A percentile compares a stretch with the other conserved stretches of the same genome.
Evolutionary conservation across 1,140 invertebrate genomes (phyloP).

Genomic region (Sycophaga agraensis): DNA sequence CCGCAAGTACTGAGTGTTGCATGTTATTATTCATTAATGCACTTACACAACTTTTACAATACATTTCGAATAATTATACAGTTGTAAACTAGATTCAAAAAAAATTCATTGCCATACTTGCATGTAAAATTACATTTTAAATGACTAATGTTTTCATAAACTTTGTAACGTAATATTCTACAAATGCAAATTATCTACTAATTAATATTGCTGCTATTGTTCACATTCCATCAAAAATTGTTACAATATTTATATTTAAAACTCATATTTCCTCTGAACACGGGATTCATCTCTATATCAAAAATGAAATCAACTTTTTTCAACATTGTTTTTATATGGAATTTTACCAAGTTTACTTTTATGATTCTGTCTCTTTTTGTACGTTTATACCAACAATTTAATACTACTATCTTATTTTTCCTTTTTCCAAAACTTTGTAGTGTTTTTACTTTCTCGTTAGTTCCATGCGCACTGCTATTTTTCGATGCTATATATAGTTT

Average conservation of each 20-base stretch:
- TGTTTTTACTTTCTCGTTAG: not conserved
- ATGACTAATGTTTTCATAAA: not conserved
- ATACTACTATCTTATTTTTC: not conserved
- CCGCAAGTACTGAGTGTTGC: slow-evolving; percentile 38
- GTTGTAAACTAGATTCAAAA: no score
- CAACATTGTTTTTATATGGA: not conserved
- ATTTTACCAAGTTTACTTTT: not conserved
- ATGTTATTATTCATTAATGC: slow-evolving; percentile 28
- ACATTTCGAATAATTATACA: no score
- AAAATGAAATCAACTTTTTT: not conserved
- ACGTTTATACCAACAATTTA: not conserved
- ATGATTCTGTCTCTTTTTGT: not conserved
- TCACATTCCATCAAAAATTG: not conserved
- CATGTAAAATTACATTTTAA: not conserved
- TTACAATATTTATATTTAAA: not conserved
- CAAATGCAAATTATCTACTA: not conserved
- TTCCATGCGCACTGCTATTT: not conserved
- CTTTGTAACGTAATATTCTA: not conserved
- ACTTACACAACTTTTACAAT: not conserved
- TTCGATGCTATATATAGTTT: not conserved
- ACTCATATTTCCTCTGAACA: slow-evolving; percentile 49
- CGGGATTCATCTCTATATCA: slow-evolving; percentile 43
- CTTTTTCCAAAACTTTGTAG: not conserved
- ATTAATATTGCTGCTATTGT: not conserved
- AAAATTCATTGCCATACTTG: not conserved